Conservation (phyloP, 2,797 vertebrate species). For the Crocodylus rhombifer region DNA sequence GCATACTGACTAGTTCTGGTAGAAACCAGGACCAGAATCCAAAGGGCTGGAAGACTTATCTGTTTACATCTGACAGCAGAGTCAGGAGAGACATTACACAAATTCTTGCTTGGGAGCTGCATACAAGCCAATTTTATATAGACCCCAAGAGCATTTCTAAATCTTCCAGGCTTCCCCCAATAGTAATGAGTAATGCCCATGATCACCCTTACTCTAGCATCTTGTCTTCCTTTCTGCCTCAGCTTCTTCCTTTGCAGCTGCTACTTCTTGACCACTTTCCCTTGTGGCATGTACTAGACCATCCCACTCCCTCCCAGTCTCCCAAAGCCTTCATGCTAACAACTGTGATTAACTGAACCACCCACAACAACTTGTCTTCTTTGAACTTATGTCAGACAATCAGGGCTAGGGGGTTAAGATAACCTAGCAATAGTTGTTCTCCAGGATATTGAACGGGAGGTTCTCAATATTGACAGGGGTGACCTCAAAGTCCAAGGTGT, state of each 20-base stretch:
- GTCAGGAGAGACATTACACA: neutral
- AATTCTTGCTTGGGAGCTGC: neutral
- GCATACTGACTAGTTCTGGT: neutral
- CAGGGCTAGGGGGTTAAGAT: neutral
- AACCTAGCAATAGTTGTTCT: neutral
- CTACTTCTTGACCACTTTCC: neutral
- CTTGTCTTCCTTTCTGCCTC: neutral
- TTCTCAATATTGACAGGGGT: neutral
- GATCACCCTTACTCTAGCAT: neutral
- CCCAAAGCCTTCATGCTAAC: neutral
- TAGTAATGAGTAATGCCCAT: neutral
- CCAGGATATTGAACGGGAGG: neutral
- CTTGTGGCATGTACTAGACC: neutral
- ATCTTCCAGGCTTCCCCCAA: neutral
- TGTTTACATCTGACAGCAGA: neutral
- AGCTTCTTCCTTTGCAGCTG: neutral
- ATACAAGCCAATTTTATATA: neutral
- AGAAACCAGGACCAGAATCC: neutral
- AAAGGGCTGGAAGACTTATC: neutral
- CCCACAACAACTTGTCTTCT: neutral
- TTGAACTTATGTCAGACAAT: neutral
- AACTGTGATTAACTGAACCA: neutral
- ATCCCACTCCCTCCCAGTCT: neutral
- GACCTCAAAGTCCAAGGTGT: neutral
- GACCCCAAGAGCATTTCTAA: neutral